These are phyloP conservation scores for Epinephelus coioides DNA, from an alignment of 2,797 vertebrate species.

Conservation along the genomic window DNA sequence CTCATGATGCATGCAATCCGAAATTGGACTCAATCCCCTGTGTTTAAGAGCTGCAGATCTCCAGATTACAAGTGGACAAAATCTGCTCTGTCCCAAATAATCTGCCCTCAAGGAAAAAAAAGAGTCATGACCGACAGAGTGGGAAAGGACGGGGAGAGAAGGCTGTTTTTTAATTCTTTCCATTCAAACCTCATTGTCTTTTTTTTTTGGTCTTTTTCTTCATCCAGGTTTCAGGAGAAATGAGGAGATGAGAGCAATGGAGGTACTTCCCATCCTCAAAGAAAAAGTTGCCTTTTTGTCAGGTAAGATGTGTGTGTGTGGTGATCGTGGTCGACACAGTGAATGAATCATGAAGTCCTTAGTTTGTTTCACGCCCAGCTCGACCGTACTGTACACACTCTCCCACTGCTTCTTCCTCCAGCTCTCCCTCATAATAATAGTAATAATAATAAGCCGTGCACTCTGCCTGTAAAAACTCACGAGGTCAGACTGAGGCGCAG, in stretches of 20 bases:
- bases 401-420: background rate
- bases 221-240: slow-evolving; percentile 94
- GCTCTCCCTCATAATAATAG: background rate
- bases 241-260: slow-evolving; percentile 99
- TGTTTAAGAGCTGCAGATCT: slow-evolving; percentile 39
- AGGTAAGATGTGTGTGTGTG: slow-evolving; percentile 78
- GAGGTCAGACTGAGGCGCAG: slow-evolving; percentile 43
- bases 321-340: slow-evolving; percentile 12
- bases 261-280: slow-evolving; percentile 98
- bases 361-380: slow-evolving; percentile 21
- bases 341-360: slow-evolving; percentile 39
- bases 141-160: background rate
- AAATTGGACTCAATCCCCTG: slow-evolving; percentile 23
- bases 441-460: slow-evolving; percentile 38
- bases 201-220: slow-evolving; percentile 15
- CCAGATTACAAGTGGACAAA: slow-evolving; percentile 50
- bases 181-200: background rate
- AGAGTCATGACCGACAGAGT: background rate
- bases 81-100: slow-evolving; percentile 52
- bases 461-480: slow-evolving; percentile 32
- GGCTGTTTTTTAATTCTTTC: background rate
- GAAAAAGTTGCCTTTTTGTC: slow-evolving; percentile 99
- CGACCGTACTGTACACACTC: slow-evolving; percentile 5
- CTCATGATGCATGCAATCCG: slow-evolving; percentile 33
- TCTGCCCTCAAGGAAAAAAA: slow-evolving; percentile 18